phyloP scores from a whole-genome alignment of 2,113 vertebrate species.

The Platysteira castanea region DNA sequence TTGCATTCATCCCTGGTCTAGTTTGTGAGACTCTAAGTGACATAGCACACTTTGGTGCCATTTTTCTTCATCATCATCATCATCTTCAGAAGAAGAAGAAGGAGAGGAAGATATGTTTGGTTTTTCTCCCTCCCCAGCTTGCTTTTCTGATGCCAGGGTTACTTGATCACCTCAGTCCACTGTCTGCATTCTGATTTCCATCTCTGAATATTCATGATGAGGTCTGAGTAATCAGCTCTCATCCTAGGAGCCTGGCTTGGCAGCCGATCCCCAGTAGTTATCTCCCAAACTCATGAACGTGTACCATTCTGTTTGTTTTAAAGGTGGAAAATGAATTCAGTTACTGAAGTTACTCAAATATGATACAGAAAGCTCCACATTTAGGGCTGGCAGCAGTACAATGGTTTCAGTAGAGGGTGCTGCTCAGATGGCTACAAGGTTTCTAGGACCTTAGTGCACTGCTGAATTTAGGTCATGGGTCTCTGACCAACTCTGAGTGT shows the following conservation, averaged over 20 bases:
- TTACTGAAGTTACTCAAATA: background rate
- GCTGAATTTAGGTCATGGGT: background rate
- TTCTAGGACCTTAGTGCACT: background rate
- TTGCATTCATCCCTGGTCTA: background rate
- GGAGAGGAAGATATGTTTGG: background rate
- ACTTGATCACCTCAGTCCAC: background rate
- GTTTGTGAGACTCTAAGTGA: background rate
- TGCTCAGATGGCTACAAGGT: background rate
- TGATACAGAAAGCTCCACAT: background rate
- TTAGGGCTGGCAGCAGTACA: background rate
- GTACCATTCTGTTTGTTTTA: background rate
- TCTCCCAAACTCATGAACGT: background rate
- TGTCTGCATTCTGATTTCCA: background rate
- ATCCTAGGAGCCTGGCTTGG: background rate
- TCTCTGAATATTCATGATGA: slow-evolving; percentile 38
- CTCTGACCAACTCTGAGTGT: background rate
- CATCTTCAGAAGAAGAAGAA: background rate
- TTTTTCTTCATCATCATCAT: background rate
- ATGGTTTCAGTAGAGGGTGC: background rate
- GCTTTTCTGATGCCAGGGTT: background rate
- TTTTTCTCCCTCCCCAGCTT: background rate
- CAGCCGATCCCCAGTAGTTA: background rate
- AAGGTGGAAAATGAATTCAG: background rate
- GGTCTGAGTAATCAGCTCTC: slow-evolving; percentile 20
- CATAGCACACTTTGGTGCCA: background rate